A percentile compares a stretch with the other conserved stretches of the same genome.
These are phyloP conservation scores for Dascyllus trimaculatus DNA, from an alignment of 2,113 vertebrate genomes.

Conservation along the genomic window DNA sequence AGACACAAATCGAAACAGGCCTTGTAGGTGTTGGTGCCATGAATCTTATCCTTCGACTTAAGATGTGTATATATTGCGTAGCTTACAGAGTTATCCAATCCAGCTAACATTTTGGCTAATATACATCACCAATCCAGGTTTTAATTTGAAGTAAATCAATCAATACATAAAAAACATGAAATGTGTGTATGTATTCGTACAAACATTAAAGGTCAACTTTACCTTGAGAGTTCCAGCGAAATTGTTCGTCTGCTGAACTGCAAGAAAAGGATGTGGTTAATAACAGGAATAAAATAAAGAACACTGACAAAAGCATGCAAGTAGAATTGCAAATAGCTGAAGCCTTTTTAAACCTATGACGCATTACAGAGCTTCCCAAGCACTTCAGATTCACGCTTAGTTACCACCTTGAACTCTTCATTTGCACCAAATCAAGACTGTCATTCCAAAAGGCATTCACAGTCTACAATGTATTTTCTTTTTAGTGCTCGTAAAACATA, in stretches of 20 bases:
- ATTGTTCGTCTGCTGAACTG: constrained; percentile 97
- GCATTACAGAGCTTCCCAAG: background rate
- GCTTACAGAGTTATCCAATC: background rate
- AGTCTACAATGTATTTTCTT: background rate
- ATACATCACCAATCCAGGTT: background rate
- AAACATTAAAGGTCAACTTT: constrained; percentile 48
- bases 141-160: too few relatives aligned
- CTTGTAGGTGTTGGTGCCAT: constrained; percentile 13
- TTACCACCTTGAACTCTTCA: too few relatives aligned
- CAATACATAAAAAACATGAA: background rate
- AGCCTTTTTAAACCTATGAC: background rate
- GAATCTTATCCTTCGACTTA: constrained; percentile 6
- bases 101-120: background rate
- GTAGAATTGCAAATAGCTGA: background rate
- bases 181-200: constrained; percentile 2
- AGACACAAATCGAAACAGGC: background rate
- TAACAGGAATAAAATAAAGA: background rate
- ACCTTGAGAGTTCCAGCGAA: constrained; percentile 98
- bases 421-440: too few relatives aligned
- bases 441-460: background rate
- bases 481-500: background rate
- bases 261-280: constrained; percentile 69
- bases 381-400: too few relatives aligned
- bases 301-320: background rate
- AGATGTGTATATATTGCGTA: background rate